These are phyloP conservation scores for Mobula birostris DNA, from an alignment of 2,113 vertebrate genomes.

Conservation along the genomic window DNA sequence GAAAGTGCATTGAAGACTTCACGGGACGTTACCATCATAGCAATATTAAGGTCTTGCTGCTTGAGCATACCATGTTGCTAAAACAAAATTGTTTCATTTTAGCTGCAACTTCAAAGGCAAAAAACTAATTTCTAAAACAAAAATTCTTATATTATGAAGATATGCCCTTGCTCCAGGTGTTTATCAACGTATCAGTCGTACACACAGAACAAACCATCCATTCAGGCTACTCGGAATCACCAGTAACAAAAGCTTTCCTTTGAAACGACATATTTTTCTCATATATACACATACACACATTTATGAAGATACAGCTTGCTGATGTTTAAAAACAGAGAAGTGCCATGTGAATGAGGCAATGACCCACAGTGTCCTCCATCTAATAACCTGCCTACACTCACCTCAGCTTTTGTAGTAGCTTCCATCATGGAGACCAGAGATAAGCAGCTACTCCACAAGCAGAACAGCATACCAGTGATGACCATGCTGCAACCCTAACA, in stretches of 20 bases:
- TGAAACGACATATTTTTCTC: neutral
- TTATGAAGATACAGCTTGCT: neutral
- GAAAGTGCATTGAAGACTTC: constrained; percentile 81
- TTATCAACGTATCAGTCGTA: too few relatives aligned
- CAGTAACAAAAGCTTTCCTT: neutral
- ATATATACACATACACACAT: neutral
- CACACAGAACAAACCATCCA: neutral
- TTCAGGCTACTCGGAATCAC: neutral
- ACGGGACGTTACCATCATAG: constrained; percentile 85
- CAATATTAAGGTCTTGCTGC: constrained; percentile 78
- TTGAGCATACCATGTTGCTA: constrained; percentile 85
- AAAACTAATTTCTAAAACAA: neutral
- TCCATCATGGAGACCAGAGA: too few relatives aligned
- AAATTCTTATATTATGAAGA: neutral
- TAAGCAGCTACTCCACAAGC: too few relatives aligned
- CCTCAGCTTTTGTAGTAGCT: too few relatives aligned
- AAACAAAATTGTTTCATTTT: constrained; percentile 23
- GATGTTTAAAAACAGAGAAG: neutral
- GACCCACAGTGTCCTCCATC: too few relatives aligned
- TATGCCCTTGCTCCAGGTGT: neutral
- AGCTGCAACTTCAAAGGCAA: neutral
- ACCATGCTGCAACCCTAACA: too few relatives aligned
- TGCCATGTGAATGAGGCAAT: neutral
- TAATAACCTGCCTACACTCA: too few relatives aligned
- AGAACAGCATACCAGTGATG: too few relatives aligned